A percentile compares a stretch with the other conserved stretches of the same genome.
phyloP scores from a whole-genome alignment of 1,140 invertebrate genomes.

The Aphelinus certus region DNA sequence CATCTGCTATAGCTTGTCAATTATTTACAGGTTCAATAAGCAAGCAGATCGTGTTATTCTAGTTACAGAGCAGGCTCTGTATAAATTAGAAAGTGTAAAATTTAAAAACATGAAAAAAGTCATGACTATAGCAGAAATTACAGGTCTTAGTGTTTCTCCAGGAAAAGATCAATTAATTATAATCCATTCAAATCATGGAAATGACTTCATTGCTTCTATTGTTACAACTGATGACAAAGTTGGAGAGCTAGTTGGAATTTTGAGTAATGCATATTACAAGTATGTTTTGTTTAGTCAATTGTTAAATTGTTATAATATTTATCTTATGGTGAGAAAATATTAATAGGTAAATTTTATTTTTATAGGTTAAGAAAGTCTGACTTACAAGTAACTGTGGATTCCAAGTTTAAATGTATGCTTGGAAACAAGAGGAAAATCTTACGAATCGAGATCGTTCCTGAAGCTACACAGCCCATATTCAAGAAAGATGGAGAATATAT shows the following conservation, averaged over 20 bases:
- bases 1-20: too few relatives aligned
- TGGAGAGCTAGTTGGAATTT: constrained; percentile 88
- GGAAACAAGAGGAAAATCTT: constrained; percentile 76
- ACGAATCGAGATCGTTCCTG: constrained; percentile 70
- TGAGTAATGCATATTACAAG: constrained; percentile 79
- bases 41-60: constrained; percentile 87
- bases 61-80: constrained; percentile 87
- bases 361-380: constrained; percentile 70
- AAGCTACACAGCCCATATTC: constrained; percentile 70
- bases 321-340: constrained; percentile 26
- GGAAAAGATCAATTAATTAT: constrained; percentile 89
- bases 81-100: constrained; percentile 87
- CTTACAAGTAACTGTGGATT: constrained; percentile 73
- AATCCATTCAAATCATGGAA: constrained; percentile 86
- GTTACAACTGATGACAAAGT: constrained; percentile 75
- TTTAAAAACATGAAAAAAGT: constrained; percentile 90
- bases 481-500: constrained; percentile 70
- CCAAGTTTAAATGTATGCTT: constrained; percentile 75
- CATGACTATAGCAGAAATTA: constrained; percentile 81
- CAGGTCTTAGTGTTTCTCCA: constrained; percentile 83
- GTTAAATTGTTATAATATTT: constrained; percentile 29
- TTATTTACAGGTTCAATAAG: constrained; percentile 81
- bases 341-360: constrained; percentile 33
- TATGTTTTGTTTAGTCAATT: constrained; percentile 66
- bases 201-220: constrained; percentile 86